These are phyloP conservation scores for Accipiter minullus DNA, from an alignment of 2,797 vertebrate genomes.

Conservation along the genomic window DNA sequence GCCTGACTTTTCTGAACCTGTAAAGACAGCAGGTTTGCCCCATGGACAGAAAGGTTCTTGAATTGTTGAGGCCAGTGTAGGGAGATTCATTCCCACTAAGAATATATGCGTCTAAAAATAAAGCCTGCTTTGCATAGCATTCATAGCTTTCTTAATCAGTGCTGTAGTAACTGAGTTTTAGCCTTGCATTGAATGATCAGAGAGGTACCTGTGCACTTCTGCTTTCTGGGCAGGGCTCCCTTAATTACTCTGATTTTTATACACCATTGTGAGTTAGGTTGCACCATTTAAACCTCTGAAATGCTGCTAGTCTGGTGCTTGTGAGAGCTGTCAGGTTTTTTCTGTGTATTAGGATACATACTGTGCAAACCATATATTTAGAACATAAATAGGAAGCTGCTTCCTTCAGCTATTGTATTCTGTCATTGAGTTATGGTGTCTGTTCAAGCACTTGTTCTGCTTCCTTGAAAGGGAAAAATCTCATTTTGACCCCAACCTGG, in stretches of 20 bases:
- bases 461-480: not conserved
- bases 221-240: not conserved
- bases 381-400: not conserved
- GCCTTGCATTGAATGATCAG: not conserved
- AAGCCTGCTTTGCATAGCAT: constrained; percentile 10
- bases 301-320: not conserved
- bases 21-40: not conserved
- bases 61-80: not conserved
- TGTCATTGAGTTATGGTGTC: not conserved
- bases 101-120: constrained; percentile 35
- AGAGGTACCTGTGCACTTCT: not conserved
- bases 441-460: not conserved
- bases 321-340: not conserved
- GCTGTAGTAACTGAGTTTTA: not conserved
- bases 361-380: not conserved
- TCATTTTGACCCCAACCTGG: not conserved
- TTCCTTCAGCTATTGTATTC: not conserved
- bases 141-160: constrained; percentile 21
- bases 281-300: not conserved
- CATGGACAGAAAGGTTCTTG: not conserved
- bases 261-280: not conserved
- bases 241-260: not conserved
- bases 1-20: not conserved
- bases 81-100: not conserved
- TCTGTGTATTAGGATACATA: not conserved